phyloP scores from a whole-genome alignment of 2,113 vertebrate genomes.

The Erinaceus europaeus region DNA sequence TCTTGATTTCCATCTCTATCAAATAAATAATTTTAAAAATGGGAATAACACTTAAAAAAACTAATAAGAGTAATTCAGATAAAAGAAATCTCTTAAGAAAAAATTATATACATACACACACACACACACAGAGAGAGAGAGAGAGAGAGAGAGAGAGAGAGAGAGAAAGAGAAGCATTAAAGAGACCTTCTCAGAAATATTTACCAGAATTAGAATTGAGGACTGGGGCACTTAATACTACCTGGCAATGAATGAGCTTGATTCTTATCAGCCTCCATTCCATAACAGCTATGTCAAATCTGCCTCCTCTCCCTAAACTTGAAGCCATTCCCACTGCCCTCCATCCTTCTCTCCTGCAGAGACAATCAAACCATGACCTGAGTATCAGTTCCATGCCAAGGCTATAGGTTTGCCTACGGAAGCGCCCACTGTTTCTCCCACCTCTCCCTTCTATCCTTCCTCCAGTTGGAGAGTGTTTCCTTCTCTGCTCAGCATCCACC shows the following conservation, averaged over 20 bases:
- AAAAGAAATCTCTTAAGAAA: no score
- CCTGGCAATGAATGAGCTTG: background rate
- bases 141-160: no score
- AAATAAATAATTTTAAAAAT: no score
- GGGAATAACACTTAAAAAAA: no score
- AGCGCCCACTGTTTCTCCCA: background rate
- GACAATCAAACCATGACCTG: background rate
- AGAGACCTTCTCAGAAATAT: background rate
- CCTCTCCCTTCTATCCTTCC: background rate
- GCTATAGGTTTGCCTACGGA: background rate
- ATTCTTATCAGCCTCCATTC: conserved; percentile 12
- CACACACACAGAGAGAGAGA: no score
- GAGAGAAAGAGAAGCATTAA: no score
- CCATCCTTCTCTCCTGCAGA: background rate
- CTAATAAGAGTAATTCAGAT: background rate
- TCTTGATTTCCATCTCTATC: no score
- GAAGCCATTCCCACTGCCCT: background rate
- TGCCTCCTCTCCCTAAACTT: background rate
- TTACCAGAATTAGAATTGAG: background rate
- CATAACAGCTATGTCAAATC: background rate
- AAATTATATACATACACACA: no score
- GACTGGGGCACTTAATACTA: background rate
- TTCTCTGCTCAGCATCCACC: background rate
- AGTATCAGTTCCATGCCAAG: background rate
- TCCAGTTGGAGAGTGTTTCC: no score